A percentile compares a stretch with the other conserved stretches of the same genome.
Conservation (phyloP, 2,113 vertebrate species). For the Saguinus imperator region DNA sequence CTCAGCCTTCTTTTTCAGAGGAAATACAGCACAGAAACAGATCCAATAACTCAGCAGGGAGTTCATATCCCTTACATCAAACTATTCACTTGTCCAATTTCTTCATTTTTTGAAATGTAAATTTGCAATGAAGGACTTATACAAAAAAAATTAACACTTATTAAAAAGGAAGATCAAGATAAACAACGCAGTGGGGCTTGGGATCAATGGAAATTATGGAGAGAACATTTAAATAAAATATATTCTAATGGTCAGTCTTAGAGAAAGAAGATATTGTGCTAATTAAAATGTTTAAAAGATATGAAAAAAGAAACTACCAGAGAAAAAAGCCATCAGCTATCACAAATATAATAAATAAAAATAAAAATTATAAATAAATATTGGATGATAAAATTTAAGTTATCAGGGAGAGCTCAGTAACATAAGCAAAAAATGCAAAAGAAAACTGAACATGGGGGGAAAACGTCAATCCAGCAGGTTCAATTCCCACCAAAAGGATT, state of each 20-base stretch:
- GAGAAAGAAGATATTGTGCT: background rate
- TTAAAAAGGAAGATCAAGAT: background rate
- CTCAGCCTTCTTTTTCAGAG: background rate
- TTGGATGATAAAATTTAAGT: background rate
- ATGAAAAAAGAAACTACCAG: background rate
- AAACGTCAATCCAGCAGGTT: background rate
- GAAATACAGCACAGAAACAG: background rate
- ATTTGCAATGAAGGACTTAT: background rate
- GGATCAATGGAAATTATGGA: background rate
- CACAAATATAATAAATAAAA: background rate
- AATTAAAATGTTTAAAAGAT: background rate
- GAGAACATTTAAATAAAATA: background rate
- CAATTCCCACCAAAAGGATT: background rate
- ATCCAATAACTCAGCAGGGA: background rate
- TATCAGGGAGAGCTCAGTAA: background rate
- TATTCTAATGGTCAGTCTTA: background rate
- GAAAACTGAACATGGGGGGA: background rate
- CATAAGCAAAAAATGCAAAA: background rate
- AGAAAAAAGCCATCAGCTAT: background rate
- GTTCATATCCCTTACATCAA: background rate
- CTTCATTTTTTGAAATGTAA: background rate
- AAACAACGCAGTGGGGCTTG: background rate
- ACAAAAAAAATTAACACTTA: background rate
- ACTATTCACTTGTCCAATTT: background rate
- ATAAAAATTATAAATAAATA: slow-evolving; percentile 2